Evolutionary conservation across 2,113 vertebrate genomes (phyloP), one percentile per base, ranked within the genome.

Genomic region (Microcebus ravelobensis): DNA sequence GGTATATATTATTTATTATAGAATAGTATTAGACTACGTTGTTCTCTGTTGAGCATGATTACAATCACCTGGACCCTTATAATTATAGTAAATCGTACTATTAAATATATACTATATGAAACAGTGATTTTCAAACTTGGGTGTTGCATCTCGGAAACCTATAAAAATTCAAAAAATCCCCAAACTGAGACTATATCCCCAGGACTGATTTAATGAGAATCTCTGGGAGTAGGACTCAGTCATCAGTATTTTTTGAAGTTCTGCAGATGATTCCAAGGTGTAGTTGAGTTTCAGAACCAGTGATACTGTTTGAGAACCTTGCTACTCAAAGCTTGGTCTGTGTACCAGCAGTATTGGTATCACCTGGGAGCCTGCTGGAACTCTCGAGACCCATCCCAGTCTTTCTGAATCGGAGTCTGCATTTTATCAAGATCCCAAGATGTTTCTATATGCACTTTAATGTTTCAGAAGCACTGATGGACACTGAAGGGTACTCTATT

Each of bases 341-440:
- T 15, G 14, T 21, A 11, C 42, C 21, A 34, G 63, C 6, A 29
- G 20, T 59, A 0, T 9, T 14, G 27, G 23, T 13, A 2, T 74
- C 8, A 45, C 17, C 2, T 34, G 59, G 50, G 17, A 61, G 14
- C 61, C 57, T 63, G 36, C 29, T n/a, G 67, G 42, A 36, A 73
- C 27, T 31, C 50, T 77, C 0, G 0, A 57, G 29, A 10, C 3
- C 59, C 8, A 15, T 29, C 48, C 48, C 15, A 81, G 31, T 55
- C 55, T 94, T 63, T n/a, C 52, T 52, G 63, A 87, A 73, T 84
- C 45, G 57, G 29, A 95, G 36, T 82, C 61, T 96, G 20, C 29
- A 39, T 92, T 94, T 95, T 90, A n/a, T 92, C 65, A 90, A 45
- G 45, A 85, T 59, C 29, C 68, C 25, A 79, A 65, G 59, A 61